A percentile compares a stretch with the other conserved stretches of the same genome.
phyloP scores from a whole-genome alignment of 2,888 invertebrate genomes.

The Graphium colonna region DNA sequence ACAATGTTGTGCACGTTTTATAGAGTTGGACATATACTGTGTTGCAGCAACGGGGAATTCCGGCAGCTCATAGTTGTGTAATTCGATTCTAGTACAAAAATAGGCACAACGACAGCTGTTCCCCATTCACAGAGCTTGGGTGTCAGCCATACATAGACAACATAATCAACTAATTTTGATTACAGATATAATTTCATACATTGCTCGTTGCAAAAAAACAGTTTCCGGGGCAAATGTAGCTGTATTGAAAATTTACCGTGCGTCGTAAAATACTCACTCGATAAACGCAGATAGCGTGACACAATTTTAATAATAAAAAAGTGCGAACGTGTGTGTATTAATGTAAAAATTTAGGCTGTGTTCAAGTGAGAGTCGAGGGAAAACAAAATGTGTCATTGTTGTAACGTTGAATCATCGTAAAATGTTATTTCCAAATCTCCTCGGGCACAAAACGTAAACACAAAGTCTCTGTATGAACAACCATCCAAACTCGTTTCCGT shows the following conservation, averaged over 20 bases:
- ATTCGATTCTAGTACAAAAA: conserved; percentile 41
- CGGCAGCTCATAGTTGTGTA: conserved; percentile 21
- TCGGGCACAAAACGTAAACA: conserved; percentile 6
- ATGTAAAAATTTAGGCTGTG: not conserved
- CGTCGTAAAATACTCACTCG: not conserved
- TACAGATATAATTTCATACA: not conserved
- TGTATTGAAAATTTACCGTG: not conserved
- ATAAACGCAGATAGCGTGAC: not conserved
- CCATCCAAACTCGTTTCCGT: conserved; percentile 9
- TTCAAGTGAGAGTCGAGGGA: not conserved
- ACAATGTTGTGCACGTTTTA: conserved; percentile 1
- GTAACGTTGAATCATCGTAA: not conserved
- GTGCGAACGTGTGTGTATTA: not conserved
- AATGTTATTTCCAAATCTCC: not conserved
- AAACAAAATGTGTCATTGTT: not conserved
- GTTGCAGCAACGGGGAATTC: conserved; percentile 2
- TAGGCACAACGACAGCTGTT: conserved; percentile 47
- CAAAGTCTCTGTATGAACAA: conserved; percentile 7
- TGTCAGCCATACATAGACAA: conserved; percentile 37
- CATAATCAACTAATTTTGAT: conserved; percentile 24
- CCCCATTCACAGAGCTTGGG: conserved; percentile 29
- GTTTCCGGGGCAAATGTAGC: not conserved
- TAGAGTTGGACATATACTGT: not conserved
- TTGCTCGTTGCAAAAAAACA: not conserved
- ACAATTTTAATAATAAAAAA: not conserved